Base-by-base conservation (phyloP, 37 sponge, comb jelly and placozoan genomes). In the Ianthella basta region DNA sequence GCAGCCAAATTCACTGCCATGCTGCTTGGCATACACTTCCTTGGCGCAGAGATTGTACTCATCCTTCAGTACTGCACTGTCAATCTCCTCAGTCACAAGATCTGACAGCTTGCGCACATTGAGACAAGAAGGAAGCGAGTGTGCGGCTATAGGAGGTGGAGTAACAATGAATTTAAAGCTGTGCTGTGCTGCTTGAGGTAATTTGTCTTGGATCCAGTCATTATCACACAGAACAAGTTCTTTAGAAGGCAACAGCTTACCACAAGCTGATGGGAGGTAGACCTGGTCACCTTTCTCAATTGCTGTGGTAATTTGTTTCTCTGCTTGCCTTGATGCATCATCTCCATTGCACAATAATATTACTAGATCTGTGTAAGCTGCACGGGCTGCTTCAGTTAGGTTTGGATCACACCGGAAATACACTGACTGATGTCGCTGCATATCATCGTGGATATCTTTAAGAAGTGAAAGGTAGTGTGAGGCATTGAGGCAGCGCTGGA, bases 21-120 rank as follows among this genome's bases (percentile, higher is more conserved):
- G 35, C 25, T 75, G 78, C 37, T 50, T 36, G 23, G 78, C 78
- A 12, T 50, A 75, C 4, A 50, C 23, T 41, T 75, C 78, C 21
- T 40, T 75, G 44, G 33, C 24, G 40, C 78, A 75, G 19, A 24
- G 44, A 75, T 75, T 75, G 53, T 75, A 75, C 44, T 24, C n/a
- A 41, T 75, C 78, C 14, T 75, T 41, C 54, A 75, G 37, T 21
- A 75, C 24, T 8, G n/a, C 4, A 39, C 23, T 19, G 25, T 75
- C 78, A 53, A 41, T 24, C 16, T 75, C 37, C 25, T 75, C 78
- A 19, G 54, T 75, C 25, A 75, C 78, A 14, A 75, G 25, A 40
- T 75, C 25, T 36, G 50, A 21, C 25, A 75, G 54, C n/a, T 36
- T 44, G 0, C n/a, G 78, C 37, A 75, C 54, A 50, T 75, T 75